A percentile compares a stretch with the other conserved stretches of the same genome.
Evolutionary conservation across 2,797 vertebrate genomes (phyloP).

Genomic region (Hydrophis major): DNA sequence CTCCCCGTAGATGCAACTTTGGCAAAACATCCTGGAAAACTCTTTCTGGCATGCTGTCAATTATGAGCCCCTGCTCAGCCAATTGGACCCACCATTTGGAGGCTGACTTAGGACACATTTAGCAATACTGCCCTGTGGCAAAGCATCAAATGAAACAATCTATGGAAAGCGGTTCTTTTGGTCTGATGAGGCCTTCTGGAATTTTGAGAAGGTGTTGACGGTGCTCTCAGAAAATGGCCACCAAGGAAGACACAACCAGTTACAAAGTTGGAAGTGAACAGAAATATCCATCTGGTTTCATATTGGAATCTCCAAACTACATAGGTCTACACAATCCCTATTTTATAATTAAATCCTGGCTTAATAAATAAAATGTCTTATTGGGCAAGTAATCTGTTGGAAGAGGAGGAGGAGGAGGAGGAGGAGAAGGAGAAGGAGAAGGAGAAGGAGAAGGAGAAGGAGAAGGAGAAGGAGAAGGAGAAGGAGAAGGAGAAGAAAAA

Average conservation of each 20-base stretch:
- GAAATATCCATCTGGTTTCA: background rate
- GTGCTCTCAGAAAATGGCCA: background rate
- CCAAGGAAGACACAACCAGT: background rate
- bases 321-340: background rate
- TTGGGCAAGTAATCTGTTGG: background rate
- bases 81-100: background rate
- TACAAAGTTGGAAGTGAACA: background rate
- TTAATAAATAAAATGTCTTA: background rate
- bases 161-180: background rate
- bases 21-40: background rate
- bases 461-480: no score
- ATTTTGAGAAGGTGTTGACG: background rate
- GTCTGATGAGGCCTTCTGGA: background rate
- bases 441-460: no score
- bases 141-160: background rate
- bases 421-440: no score
- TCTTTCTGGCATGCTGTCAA: background rate
- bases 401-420: no score
- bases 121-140: background rate
- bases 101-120: background rate
- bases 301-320: background rate
- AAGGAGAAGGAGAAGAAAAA: rapidly evolving
- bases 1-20: background rate
- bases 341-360: background rate
- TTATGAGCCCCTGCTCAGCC: no score